Evolutionary conservation across 2,113 vertebrate species (phyloP), one percentile per base, ranked within the genome.

Genomic region (Boulengeromyrus knoepffleri): DNA sequence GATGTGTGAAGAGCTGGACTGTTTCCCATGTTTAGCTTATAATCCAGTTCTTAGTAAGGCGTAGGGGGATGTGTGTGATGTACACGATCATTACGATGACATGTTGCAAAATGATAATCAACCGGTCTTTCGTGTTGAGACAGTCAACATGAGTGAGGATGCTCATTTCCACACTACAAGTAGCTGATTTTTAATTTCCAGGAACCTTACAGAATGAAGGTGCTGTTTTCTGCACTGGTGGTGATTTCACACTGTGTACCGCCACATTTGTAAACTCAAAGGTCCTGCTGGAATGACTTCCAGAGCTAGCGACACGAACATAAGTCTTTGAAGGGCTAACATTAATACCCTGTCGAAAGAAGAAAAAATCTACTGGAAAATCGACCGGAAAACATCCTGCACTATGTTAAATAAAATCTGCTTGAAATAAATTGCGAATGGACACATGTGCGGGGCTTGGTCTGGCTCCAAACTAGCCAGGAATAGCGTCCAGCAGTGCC

Each of bases 381-480:
- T 80, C 15, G 36, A 42, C 74, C 36, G 31, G 74, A 80, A 80
- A 39, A 80, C 31, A 80, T 42, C 5, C 36, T 42, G 31, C 74
- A 80, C 74, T 42, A 77, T 19, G 74, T 36, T 80, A 80, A 80
- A 80, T 80, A 80, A 80, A 42, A 80, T 80, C 74, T 80, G 74
- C 36, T 39, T 19, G 74, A 80, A 19, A 80, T 80, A 42, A 80
- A 80, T 80, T 19, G 74, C 36, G 39, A 42, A 42, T 19, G 36
- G 36, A 80, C 74, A 80, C 36, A 80, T 15, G 36, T 80, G 74
- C 36, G 0, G 10, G 5, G 4, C 74, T 80, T 39, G 70, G 70
- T 77, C 70, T 39, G 27, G 27, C 70, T 39, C 70, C 15, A 80
- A 42, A 42, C 31, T 39, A 8, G 36, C 74, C 4, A 8, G 31